A percentile compares a stretch with the other conserved stretches of the same genome.
These are phyloP conservation scores for Stegana nigrithorax DNA, from an alignment of 2,888 invertebrate species.

Conservation along the genomic window DNA sequence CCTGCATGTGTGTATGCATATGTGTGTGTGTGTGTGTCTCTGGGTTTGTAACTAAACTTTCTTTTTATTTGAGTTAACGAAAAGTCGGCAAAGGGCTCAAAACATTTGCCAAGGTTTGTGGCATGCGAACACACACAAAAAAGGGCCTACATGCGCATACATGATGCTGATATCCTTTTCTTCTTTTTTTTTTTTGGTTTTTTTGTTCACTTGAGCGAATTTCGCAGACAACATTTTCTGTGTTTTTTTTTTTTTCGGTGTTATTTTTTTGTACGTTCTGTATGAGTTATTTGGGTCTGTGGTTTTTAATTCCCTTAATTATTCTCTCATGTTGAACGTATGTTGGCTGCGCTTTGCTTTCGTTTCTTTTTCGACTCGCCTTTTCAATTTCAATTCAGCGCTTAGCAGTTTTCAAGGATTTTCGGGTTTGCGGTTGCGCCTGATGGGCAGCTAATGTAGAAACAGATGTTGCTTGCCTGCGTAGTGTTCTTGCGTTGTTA, in stretches of 20 bases:
- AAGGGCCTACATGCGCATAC: background rate
- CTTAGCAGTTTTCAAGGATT: slow-evolving; percentile 31
- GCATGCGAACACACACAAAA: no score
- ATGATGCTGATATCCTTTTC: slow-evolving; percentile 25
- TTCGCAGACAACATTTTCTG: background rate
- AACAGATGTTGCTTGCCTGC: slow-evolving; percentile 13
- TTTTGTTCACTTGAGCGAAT: background rate
- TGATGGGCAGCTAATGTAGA: slow-evolving; percentile 9
- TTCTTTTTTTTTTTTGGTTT: background rate
- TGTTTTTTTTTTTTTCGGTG: background rate
- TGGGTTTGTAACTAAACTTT: no score
- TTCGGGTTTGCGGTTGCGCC: slow-evolving; percentile 3
- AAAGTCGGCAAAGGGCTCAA: no score
- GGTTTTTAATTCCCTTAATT: slow-evolving; percentile 61
- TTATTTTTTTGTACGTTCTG: slow-evolving; percentile 21
- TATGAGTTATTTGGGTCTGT: slow-evolving; percentile 29
- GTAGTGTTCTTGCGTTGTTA: no score
- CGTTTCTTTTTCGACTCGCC: background rate
- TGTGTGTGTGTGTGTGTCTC: no score
- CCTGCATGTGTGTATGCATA: no score
- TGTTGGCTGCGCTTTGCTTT: background rate
- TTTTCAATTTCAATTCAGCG: slow-evolving; percentile 41
- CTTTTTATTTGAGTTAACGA: no score
- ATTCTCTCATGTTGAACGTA: slow-evolving; percentile 51
- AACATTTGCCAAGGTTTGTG: background rate